These are phyloP conservation scores for Amblyraja radiata DNA, from an alignment of 2,797 vertebrate species.

Conservation along the genomic window DNA sequence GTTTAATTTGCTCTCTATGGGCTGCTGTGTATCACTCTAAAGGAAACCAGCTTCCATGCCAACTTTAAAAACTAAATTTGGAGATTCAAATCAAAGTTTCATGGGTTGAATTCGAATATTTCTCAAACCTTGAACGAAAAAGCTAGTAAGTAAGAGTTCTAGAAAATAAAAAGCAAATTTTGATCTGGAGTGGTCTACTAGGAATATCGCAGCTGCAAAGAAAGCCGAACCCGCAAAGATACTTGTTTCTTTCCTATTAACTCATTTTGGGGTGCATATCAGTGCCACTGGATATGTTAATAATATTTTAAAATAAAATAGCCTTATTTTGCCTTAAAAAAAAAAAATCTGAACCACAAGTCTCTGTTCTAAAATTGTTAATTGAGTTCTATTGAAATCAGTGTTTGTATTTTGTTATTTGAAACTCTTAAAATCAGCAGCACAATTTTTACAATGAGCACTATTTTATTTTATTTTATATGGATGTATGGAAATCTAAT, in stretches of 20 bases:
- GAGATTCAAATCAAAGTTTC: not conserved
- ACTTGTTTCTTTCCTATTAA: not conserved
- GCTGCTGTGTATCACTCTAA: not conserved
- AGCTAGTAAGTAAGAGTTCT: not conserved
- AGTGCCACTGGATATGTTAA: not conserved
- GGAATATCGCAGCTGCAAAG: not conserved
- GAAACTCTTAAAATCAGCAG: not conserved
- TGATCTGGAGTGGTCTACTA: not conserved
- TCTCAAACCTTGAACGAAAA: not conserved
- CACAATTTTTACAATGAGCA: not conserved
- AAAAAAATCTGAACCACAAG: not conserved
- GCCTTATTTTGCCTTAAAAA: not conserved
- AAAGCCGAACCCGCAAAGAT: not conserved
- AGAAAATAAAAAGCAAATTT: not conserved
- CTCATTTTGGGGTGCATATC: not conserved
- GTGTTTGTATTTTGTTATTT: not conserved
- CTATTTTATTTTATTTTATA: no score
- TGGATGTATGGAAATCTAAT: no score
- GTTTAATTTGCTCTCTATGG: not conserved
- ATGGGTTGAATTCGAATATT: not conserved
- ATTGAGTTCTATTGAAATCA: not conserved
- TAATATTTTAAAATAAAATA: slow-evolving; percentile 1
- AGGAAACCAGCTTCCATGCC: not conserved
- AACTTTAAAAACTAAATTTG: not conserved
- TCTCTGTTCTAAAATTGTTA: no score